phyloP scores from a whole-genome alignment of 1,140 invertebrate species.

The Metaphire vulgaris region DNA sequence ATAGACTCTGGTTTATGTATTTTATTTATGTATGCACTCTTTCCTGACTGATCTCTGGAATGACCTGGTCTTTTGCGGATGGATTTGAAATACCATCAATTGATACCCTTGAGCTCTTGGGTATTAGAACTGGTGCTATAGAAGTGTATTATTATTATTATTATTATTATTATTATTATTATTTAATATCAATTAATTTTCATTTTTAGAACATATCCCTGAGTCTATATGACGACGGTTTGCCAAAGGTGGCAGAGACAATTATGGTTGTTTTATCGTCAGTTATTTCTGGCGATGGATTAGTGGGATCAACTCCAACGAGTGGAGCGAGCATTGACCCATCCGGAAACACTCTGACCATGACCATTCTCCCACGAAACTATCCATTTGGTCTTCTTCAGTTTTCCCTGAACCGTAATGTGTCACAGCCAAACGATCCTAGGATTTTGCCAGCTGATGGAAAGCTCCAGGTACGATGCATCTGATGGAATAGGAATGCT shows the following conservation, averaged over 20 bases:
- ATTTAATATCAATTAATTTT: no score
- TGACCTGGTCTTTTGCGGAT: no score
- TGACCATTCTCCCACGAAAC: conserved; percentile 42
- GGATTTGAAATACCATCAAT: no score
- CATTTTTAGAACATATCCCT: conserved; percentile 38
- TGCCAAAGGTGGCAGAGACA: conserved; percentile 41
- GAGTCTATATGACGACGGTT: conserved; percentile 38
- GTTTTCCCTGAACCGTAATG: conserved; percentile 33
- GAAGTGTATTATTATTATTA: no score
- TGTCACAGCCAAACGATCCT: not conserved
- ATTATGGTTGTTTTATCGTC: conserved; percentile 38
- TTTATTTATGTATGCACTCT: no score
- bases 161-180: no score
- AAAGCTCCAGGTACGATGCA: not conserved
- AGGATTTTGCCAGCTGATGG: not conserved
- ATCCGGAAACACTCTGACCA: conserved; percentile 14
- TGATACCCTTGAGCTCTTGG: no score
- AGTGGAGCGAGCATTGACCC: conserved; percentile 49
- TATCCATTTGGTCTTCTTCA: conserved; percentile 46
- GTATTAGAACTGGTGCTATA: no score
- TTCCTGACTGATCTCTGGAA: no score
- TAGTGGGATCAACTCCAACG: conserved; percentile 40
- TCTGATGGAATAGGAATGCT: not conserved
- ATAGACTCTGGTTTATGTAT: no score
- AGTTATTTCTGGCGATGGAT: conserved; percentile 38